Base-by-base conservation (phyloP, 1,140 invertebrate genomes). In the Epicauta chinensis region DNA sequence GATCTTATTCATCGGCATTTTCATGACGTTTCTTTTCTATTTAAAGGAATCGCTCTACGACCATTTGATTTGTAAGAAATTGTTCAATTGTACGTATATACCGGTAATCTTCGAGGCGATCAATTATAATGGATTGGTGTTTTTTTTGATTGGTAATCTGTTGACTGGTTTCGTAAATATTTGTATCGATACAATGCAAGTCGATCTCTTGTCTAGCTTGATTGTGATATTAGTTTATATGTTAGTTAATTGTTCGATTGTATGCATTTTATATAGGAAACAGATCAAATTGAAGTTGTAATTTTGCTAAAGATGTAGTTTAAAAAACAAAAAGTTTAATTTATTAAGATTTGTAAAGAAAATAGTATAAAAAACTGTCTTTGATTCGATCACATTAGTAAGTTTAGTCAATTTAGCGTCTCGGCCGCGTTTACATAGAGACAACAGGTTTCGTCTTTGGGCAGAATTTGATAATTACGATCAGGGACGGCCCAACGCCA, bases 101-200 rank as follows among this genome's bases (percentile, higher is more conserved):
- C 79, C 82, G 11, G 67, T 78, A 11, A 77, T 86, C 47, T 76
- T 84, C 35, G 72, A 79, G 61, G 76, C 78, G 34, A 75, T 90
- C 17, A 87, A 87, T 72, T 79, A 79, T 42, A 90, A 89, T 72
- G 86, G 85, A 9, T 69, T 94, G 17, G 55, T 79, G 12, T 90
- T 86, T 66, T 94, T 94, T 69, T 68, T 93, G 32, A 32, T 86
- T 1, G 78, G 80, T 2, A 94, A 93, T 75, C 31, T 93, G 13
- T 63, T 86, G 7, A 93, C 90, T 15, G 91, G 91, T 32, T 46
- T 82, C 16, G 73, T 93, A 10, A 93, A 94, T 73, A 70, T 89
- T 59, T 68, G 68, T 16, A 68, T 89, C 10, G 70, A 77, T 53
- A 87, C 87, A 34, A 63, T 83, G 40, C 71, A 77, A 36, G 62